Conservation (phyloP, 2,113 vertebrate genomes). For the Malurus elegans region DNA sequence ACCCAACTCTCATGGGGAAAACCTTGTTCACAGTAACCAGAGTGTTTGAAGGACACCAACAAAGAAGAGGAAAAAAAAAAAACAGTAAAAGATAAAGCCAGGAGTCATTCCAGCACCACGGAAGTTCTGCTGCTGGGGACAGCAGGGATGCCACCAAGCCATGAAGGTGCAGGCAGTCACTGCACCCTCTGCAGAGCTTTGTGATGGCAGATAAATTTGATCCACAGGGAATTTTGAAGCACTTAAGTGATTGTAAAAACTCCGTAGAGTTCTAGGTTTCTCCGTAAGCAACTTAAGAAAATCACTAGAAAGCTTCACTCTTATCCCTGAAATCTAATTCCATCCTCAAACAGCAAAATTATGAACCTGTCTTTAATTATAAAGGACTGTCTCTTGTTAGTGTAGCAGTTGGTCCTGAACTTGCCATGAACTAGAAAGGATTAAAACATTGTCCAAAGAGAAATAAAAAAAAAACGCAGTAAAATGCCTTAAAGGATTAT, state of each 20-base stretch:
- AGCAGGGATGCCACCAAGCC: not conserved
- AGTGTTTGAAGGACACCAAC: not conserved
- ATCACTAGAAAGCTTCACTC: not conserved
- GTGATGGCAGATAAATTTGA: not conserved
- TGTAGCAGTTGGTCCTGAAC: not conserved
- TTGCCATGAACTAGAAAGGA: not conserved
- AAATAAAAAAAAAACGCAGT: not conserved
- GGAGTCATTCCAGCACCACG: not conserved
- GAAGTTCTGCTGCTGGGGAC: not conserved
- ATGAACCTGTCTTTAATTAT: conserved; percentile 11
- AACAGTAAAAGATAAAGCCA: not conserved
- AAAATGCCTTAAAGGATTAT: not conserved
- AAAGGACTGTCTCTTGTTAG: not conserved
- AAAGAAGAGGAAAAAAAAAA: not conserved
- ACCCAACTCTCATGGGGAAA: not conserved
- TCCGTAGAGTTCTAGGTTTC: not conserved
- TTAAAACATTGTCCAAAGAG: not conserved
- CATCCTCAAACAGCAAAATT: not conserved
- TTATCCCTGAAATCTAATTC: not conserved
- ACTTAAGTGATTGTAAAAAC: not conserved
- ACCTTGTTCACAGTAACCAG: not conserved
- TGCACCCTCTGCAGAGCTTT: not conserved
- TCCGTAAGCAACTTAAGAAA: not conserved
- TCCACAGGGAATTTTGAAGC: not conserved
- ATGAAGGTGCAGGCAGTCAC: not conserved